phyloP scores from a whole-genome alignment of 35 echinoderm and acorn worm species.

The Ophioderma brevispina region DNA sequence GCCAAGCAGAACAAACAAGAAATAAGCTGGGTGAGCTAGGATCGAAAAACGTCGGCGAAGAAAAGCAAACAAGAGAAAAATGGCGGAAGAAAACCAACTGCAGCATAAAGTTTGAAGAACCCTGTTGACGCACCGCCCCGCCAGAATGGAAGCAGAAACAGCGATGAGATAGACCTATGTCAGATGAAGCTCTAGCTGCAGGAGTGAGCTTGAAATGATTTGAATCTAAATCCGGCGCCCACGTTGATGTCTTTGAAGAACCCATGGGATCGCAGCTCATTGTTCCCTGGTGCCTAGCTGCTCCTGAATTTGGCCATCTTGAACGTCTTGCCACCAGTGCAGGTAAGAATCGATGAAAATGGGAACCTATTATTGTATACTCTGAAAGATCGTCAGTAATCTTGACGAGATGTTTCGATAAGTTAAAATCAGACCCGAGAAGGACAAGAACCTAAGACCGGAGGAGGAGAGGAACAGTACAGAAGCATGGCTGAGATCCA shows the following conservation, averaged over 20 bases:
- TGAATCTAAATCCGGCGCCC: neutral
- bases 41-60: slow-evolving; percentile 6
- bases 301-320: neutral
- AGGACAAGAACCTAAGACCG: slow-evolving; percentile 7
- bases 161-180: neutral
- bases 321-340: neutral
- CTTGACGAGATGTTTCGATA: slow-evolving; percentile 68
- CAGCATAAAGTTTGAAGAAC: slow-evolving; percentile 14
- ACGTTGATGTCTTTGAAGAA: neutral
- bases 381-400: slow-evolving; percentile 17
- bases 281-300: too few species aligned
- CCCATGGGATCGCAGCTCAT: neutral
- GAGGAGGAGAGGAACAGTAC: slow-evolving; percentile 8
- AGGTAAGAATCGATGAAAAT: slow-evolving; percentile 22
- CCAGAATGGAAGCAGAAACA: neutral
- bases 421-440: slow-evolving; percentile 21
- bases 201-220: neutral
- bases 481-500: slow-evolving; percentile 69
- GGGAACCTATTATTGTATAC: slow-evolving; percentile 26
- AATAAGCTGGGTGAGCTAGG: slow-evolving; percentile 56
- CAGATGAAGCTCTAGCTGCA: neutral
- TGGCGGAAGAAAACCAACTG: slow-evolving; percentile 16
- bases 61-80: neutral
- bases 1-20: slow-evolving; percentile 70
- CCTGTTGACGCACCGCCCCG: neutral